phyloP scores from a whole-genome alignment of 2,888 invertebrate genomes.

The Apotomis betuletana region DNA sequence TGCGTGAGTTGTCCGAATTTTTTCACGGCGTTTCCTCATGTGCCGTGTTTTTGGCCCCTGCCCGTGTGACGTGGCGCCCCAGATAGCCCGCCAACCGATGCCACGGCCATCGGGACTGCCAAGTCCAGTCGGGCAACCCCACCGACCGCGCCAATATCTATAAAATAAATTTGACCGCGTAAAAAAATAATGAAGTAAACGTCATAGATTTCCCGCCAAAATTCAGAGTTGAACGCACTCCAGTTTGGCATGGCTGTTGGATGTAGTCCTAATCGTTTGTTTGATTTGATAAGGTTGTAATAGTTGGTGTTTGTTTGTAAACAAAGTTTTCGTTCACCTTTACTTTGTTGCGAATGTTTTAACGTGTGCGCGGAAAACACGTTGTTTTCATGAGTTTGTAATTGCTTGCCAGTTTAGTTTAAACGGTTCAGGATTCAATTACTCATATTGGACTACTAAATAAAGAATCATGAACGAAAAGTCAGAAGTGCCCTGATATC shows the following conservation, averaged over 20 bases:
- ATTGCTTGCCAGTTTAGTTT: not conserved
- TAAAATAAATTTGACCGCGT: conserved; percentile 80
- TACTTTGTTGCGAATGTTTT: conserved; percentile 17
- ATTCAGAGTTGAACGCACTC: conserved; percentile 79
- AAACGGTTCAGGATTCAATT: too few species aligned
- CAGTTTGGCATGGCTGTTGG: conserved; percentile 78
- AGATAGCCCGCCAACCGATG: conserved; percentile 80
- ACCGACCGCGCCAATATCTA: conserved; percentile 83
- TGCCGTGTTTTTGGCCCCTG: conserved; percentile 79
- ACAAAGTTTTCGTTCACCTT: conserved; percentile 43
- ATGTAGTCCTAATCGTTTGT: conserved; percentile 79
- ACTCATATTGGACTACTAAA: too few species aligned
- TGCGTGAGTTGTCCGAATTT: conserved; percentile 72
- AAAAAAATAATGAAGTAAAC: conserved; percentile 80
- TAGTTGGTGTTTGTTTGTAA: conserved; percentile 49
- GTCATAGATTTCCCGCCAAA: conserved; percentile 80
- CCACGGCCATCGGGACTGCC: conserved; percentile 65
- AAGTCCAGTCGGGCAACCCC: conserved; percentile 81
- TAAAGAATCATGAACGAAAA: too few species aligned
- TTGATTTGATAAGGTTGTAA: conserved; percentile 67
- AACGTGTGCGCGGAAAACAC: not conserved
- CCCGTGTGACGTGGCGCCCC: conserved; percentile 80
- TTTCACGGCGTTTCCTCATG: conserved; percentile 76
- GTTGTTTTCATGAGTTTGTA: conserved; percentile 20
- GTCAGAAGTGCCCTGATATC: too few species aligned